A percentile compares a stretch with the other conserved stretches of the same genome.
These are phyloP conservation scores for Gallinago undulata DNA, from an alignment of 2,113 vertebrate species.

Conservation along the genomic window DNA sequence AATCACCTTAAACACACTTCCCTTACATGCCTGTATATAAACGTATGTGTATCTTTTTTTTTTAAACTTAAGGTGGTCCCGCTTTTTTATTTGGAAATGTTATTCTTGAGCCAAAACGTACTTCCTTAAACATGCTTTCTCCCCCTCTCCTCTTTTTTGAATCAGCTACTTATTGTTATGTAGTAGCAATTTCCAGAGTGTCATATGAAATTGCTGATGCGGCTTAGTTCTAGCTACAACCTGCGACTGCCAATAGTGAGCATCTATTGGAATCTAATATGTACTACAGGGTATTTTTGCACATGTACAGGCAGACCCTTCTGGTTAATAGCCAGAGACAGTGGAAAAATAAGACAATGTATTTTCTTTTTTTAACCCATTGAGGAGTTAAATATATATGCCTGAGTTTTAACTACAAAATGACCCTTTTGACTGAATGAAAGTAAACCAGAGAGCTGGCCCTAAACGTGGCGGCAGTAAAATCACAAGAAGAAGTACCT, in stretches of 20 bases:
- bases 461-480: neutral
- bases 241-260: constrained; percentile 56
- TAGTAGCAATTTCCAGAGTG: constrained; percentile 72
- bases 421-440: neutral
- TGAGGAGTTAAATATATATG: neutral
- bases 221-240: constrained; percentile 55
- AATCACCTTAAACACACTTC: neutral
- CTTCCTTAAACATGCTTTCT: neutral
- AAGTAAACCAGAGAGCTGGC: neutral
- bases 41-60: neutral
- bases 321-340: neutral
- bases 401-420: neutral
- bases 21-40: neutral
- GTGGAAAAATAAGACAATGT: neutral
- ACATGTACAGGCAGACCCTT: neutral
- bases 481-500: neutral
- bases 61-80: neutral
- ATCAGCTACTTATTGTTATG: constrained; percentile 67
- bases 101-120: neutral
- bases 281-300: neutral
- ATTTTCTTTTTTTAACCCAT: neutral
- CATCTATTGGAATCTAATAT: constrained; percentile 10
- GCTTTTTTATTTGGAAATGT: neutral
- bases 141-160: neutral
- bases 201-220: constrained; percentile 76